phyloP scores from a whole-genome alignment of 2,797 vertebrate genomes.

The Cynopterus sphinx region DNA sequence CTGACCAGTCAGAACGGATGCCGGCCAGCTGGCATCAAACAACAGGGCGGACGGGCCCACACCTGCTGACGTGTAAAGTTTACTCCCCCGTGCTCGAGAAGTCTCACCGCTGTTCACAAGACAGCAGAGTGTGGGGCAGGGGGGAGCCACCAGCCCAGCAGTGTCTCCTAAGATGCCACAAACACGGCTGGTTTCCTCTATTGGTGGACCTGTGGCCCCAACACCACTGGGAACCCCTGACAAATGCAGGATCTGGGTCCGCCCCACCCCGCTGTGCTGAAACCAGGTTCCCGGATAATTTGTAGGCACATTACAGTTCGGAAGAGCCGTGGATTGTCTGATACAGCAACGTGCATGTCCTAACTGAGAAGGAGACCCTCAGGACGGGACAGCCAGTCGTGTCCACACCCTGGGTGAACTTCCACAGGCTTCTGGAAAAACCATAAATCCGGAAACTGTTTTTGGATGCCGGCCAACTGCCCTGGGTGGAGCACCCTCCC shows the following conservation, averaged over 20 bases:
- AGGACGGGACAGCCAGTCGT: too few relatives aligned
- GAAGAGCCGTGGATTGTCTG: not conserved
- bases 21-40: not conserved
- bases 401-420: too few relatives aligned
- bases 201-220: not conserved
- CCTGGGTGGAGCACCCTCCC: too few relatives aligned
- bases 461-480: too few relatives aligned
- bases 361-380: too few relatives aligned
- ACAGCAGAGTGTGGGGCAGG: too few relatives aligned
- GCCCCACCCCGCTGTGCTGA: not conserved
- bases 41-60: not conserved
- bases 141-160: too few relatives aligned
- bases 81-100: not conserved
- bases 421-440: too few relatives aligned
- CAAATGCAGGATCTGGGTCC: not conserved
- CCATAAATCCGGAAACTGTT: too few relatives aligned
- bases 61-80: fast-evolving
- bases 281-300: not conserved
- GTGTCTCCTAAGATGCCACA: not conserved
- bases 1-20: not conserved
- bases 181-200: not conserved
- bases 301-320: not conserved
- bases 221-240: not conserved
- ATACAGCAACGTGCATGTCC: too few relatives aligned
- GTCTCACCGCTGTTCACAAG: fast-evolving